Conservation (phyloP, 1,140 invertebrate species). For the Zaprionus vittiger region DNA sequence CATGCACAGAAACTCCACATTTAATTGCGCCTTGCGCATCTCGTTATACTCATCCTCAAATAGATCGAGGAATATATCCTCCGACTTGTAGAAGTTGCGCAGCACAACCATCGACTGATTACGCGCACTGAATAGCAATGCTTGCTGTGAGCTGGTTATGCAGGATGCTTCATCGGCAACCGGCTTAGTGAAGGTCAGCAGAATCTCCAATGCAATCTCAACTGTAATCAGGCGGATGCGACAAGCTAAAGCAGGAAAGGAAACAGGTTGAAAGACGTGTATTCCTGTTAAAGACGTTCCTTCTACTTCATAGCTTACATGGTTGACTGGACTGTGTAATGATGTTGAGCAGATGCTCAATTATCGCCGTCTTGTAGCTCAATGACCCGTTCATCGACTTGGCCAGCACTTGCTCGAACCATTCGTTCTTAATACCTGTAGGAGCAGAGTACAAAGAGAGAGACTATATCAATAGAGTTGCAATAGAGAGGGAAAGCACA, state of each 20-base stretch:
- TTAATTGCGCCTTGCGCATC: constrained; percentile 93
- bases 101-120: constrained; percentile 94
- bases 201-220: constrained; percentile 93
- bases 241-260: constrained; percentile 85
- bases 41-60: constrained; percentile 99
- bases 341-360: constrained; percentile 92
- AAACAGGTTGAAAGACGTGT: not conserved
- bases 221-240: constrained; percentile 96
- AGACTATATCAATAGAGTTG: not conserved
- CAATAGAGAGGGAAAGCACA: not conserved
- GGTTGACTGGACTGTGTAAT: constrained; percentile 93
- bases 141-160: constrained; percentile 85
- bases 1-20: constrained; percentile 97
- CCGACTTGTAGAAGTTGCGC: constrained; percentile 97
- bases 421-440: constrained; percentile 90
- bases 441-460: not conserved
- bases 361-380: constrained; percentile 90
- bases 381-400: constrained; percentile 73
- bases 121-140: constrained; percentile 87
- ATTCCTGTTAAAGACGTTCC: not conserved
- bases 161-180: constrained; percentile 84
- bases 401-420: constrained; percentile 88
- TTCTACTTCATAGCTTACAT: constrained; percentile 85
- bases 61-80: constrained; percentile 99
- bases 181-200: constrained; percentile 87